Base-by-base conservation (phyloP, 2,888 invertebrate genomes). In the Andricus quercusramuli region DNA sequence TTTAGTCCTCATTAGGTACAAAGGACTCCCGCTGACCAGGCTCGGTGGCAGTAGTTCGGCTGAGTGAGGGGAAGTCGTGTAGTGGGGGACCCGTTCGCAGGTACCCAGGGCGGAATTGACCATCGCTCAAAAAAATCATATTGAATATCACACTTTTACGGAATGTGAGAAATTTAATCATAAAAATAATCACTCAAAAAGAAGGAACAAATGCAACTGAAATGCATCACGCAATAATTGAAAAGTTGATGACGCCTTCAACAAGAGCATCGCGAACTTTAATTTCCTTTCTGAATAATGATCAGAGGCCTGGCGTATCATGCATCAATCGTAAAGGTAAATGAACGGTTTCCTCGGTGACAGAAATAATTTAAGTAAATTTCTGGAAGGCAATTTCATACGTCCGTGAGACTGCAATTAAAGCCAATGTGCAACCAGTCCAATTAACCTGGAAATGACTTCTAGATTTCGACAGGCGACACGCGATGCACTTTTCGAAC, bases 381-480 rank as follows among this genome's bases (percentile, higher is more conserved):
- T 82, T 80, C 80, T 64, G 81, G 78, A 82, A 79, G 78, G 81
- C 79, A 80, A 82, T 80, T 81, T 79, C 77, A 22, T 59, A 56
- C 29, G 47, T 65, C 41, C 44, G 79, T 62, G 76, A 62, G 65
- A 59, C 47, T 68, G 47, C 62, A 76, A 76, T 78, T 78, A 76
- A 76, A 47, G 5, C 37, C 51, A 68, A 66, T 74, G 74, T 74
- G 74, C 51, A 74, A 32, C 56, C 51, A 56, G 51, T 17, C 70
- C 51, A 70, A 47, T 74, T 74, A 74, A 68, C 37, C 77, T 66
- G 81, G 51, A 56, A 77, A 79, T 64, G 80, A 78, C 79, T 82
- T 82, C 77, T 59, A 65, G 66, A 78, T 76, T 80, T 70, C 44
- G 74, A 59, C 59, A 62, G 17, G 65, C 32, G 41, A 64, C 80